phyloP scores from a whole-genome alignment of 2,797 vertebrate species.

The Takifugu rubripes region DNA sequence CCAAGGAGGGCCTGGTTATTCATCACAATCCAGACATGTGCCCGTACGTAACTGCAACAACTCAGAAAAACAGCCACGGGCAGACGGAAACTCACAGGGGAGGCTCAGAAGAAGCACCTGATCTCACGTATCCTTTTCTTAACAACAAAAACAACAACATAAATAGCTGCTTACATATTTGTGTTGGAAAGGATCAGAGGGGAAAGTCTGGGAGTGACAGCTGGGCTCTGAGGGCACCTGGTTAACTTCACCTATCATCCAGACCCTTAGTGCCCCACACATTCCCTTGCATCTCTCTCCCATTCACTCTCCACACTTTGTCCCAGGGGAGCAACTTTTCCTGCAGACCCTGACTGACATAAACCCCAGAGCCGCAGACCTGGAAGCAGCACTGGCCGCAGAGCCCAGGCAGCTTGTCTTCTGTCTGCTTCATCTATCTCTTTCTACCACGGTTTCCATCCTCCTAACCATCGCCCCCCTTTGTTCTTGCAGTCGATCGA shows the following conservation, averaged over 20 bases:
- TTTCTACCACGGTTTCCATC: conserved; percentile 60
- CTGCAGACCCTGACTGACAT: conserved; percentile 64
- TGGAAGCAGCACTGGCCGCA: conserved; percentile 56
- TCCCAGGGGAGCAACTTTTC: conserved; percentile 68
- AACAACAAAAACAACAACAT: not conserved
- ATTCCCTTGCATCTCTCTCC: conserved; percentile 57
- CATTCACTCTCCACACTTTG: conserved; percentile 40
- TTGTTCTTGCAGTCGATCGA: conserved; percentile 69
- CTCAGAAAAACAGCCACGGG: conserved; percentile 51
- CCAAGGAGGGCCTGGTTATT: conserved; percentile 68
- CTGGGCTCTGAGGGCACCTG: conserved; percentile 67
- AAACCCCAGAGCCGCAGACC: conserved; percentile 61
- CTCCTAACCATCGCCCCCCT: conserved; percentile 52
- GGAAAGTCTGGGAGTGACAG: conserved; percentile 57
- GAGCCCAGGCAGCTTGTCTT: conserved; percentile 58
- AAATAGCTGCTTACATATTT: conserved; percentile 19
- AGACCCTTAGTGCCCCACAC: conserved; percentile 57
- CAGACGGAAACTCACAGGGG: conserved; percentile 40
- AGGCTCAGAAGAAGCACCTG: conserved; percentile 57
- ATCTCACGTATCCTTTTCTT: conserved; percentile 43
- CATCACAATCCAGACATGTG: conserved; percentile 70
- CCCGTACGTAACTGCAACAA: conserved; percentile 53
- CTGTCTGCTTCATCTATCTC: conserved; percentile 68
- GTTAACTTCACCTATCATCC: conserved; percentile 77
- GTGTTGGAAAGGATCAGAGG: conserved; percentile 32